Conservation (phyloP, 2,888 invertebrate species). For the Trissonchulus sp. region DNA sequence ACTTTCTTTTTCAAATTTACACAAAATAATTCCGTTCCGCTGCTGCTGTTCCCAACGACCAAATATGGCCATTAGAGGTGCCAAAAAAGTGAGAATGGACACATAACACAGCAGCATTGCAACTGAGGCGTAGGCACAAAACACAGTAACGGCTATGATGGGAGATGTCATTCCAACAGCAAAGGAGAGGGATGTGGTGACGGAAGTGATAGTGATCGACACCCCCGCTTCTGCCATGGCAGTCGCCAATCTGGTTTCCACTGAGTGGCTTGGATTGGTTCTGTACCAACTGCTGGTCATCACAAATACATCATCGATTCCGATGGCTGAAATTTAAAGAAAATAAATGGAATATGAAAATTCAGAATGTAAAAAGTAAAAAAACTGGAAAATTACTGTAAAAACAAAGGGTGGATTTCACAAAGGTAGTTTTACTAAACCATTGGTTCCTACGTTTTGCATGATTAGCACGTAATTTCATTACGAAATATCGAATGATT, state of each 20-base stretch:
- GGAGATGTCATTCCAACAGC: neutral
- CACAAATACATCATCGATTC: constrained; percentile 3
- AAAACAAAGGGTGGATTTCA: too few species aligned
- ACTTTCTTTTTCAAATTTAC: too few species aligned
- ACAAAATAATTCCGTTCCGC: neutral
- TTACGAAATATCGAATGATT: too few species aligned
- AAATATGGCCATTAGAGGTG: neutral
- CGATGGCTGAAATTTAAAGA: constrained; percentile 6
- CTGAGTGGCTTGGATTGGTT: neutral
- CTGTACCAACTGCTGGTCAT: neutral
- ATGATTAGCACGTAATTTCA: too few species aligned
- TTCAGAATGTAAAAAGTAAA: too few species aligned
- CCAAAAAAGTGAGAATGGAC: neutral
- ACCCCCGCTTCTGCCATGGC: neutral
- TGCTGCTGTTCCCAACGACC: neutral
- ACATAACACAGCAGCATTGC: neutral
- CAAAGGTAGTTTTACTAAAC: too few species aligned
- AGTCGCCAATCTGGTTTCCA: neutral
- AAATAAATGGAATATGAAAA: too few species aligned
- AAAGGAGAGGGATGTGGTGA: neutral
- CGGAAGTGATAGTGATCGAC: neutral
- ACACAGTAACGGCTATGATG: neutral
- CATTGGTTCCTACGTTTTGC: too few species aligned
- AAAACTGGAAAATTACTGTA: too few species aligned
- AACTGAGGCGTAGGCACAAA: neutral